These are phyloP conservation scores for Siderastrea siderea DNA, from an alignment of 92 coral and sea anemone genomes.

Conservation along the genomic window DNA sequence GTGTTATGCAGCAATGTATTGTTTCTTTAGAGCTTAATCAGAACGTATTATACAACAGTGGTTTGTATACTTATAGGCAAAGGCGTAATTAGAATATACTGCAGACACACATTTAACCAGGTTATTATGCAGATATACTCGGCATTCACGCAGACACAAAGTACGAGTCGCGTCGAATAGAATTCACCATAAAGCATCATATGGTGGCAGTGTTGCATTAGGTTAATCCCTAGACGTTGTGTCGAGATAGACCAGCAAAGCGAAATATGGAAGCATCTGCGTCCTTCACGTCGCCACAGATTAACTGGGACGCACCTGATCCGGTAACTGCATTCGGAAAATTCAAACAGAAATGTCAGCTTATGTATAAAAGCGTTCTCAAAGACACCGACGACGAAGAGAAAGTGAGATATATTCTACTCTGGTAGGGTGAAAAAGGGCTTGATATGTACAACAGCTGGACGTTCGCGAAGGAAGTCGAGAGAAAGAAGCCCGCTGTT, in stretches of 20 bases:
- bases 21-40: no score
- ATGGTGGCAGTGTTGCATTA: background rate
- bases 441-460: conserved; percentile 40
- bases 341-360: conserved; percentile 28
- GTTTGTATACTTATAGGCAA: no score
- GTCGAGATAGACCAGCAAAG: background rate
- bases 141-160: no score
- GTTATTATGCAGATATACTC: no score
- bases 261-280: background rate
- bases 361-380: conserved; percentile 17
- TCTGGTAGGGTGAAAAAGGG: conserved; percentile 6
- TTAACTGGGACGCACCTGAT: conserved; percentile 43
- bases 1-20: no score
- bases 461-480: conserved; percentile 2
- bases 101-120: no score
- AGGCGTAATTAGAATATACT: no score
- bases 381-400: conserved; percentile 13
- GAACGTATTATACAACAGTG: no score
- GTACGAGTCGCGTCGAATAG: no score
- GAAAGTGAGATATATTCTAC: conserved; percentile 22
- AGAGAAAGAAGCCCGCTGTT: conserved; percentile 19
- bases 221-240: background rate
- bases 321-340: conserved; percentile 24
- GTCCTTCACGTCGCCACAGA: conserved; percentile 13
- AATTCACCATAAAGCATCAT: no score